phyloP scores from a whole-genome alignment of 2,888 invertebrate genomes.

The Cephus rjabovi region DNA sequence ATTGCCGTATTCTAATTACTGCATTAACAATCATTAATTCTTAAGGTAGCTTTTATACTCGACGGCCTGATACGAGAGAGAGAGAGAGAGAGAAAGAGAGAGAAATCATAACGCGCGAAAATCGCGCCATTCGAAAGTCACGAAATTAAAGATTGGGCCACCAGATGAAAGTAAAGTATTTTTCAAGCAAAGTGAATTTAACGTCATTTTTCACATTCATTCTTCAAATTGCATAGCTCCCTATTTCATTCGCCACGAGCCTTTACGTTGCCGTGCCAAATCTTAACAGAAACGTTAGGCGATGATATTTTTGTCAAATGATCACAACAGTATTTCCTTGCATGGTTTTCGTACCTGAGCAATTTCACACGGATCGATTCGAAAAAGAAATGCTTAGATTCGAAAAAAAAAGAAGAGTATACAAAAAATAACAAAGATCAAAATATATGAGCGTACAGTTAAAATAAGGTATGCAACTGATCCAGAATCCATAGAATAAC shows the following conservation, averaged over 20 bases:
- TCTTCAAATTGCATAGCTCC: background rate
- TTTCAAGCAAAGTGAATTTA: background rate
- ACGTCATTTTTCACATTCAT: background rate
- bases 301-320: background rate
- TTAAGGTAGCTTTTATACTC: conserved; percentile 58
- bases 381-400: background rate
- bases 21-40: conserved; percentile 57
- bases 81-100: too few relatives aligned
- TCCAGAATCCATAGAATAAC: background rate
- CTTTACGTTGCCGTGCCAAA: background rate
- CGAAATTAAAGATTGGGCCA: background rate
- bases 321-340: background rate
- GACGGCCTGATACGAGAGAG: conserved; percentile 5
- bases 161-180: background rate
- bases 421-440: background rate
- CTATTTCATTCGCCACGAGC: background rate
- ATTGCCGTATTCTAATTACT: conserved; percentile 49
- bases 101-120: background rate
- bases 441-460: background rate
- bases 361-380: background rate
- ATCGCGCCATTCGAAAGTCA: background rate
- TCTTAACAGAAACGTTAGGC: background rate
- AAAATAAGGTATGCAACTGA: background rate
- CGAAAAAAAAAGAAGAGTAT: too few relatives aligned
- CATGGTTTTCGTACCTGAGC: background rate